Percentiles rank a stretch among this genome's conserved stretches.
Evolutionary conservation across 2,113 vertebrate species (phyloP).

Genomic region (Orycteropus afer): DNA sequence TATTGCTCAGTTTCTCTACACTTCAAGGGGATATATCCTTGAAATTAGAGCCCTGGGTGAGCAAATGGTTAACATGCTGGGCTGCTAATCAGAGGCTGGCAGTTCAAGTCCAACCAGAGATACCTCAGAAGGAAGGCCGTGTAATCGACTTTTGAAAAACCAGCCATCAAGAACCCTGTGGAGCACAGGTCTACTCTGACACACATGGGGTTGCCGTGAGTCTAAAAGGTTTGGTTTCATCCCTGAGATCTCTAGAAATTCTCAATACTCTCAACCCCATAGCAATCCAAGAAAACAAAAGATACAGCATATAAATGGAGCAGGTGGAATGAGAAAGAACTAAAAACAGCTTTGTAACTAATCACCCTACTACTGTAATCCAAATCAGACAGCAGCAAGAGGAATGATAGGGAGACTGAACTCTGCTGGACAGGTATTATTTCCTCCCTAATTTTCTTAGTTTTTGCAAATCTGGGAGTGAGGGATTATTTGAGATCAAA

Average conservation of each 20-base stretch:
- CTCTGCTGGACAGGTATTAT: neutral
- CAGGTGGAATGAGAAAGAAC: slow-evolving; percentile 7
- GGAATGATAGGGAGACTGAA: neutral
- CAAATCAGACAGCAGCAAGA: slow-evolving; percentile 42
- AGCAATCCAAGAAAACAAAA: slow-evolving; percentile 13
- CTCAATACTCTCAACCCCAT: neutral
- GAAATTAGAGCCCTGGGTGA: neutral
- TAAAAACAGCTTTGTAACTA: neutral
- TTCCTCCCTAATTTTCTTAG: slow-evolving; percentile 71
- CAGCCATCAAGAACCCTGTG: neutral
- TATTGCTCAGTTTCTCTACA: neutral
- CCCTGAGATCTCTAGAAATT: slow-evolving; percentile 35
- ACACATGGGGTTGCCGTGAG: neutral
- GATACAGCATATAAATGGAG: neutral
- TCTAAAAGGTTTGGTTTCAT: neutral
- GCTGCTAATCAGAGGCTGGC: neutral
- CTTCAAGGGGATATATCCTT: neutral
- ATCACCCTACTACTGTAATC: neutral
- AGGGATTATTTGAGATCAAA: slow-evolving; percentile 62
- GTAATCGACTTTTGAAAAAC: neutral
- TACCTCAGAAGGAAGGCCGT: neutral
- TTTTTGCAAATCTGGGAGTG: slow-evolving; percentile 65
- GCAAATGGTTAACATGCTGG: neutral
- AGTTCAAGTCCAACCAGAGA: neutral
- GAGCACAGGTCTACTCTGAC: neutral